Evolutionary conservation across 35 echinoderm and acorn worm genomes (phyloP), one percentile per base, ranked within the genome.

Genomic region (Acanthaster planci): DNA sequence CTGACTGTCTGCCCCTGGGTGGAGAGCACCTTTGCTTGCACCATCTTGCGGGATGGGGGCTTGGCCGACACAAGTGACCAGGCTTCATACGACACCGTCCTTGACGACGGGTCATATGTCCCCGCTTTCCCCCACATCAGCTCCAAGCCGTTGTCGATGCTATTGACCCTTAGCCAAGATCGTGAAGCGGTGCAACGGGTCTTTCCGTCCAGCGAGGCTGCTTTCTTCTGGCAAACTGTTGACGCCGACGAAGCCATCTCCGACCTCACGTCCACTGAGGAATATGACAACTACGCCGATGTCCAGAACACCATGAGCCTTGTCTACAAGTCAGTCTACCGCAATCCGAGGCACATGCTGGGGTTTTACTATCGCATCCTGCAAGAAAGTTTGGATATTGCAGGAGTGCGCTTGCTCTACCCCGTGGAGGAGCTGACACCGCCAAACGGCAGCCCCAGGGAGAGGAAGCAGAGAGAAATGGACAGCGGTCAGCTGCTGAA

Each of bases 191-290:
- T 90, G n/a, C 60, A 79, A 38, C 82, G 85, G 30, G 80, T 90
- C 16, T 92, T 99, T 37, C 14, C 2, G 26, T 30, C 75, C 23
- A 55, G 81, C 17, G 30, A 82, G 12, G 82, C 90, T 16, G 81
- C 88, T 1, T 99, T 99, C 83, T 99, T 94, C 68, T 99, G 96
- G 96, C 77, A 90, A 40, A 99, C 92, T 32, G 52, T 92, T 7
- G 89, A 93, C 17, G 82, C 91, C 0, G 92, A 99, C 17, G 88
- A 99, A 4, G 14, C 58, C 22, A 12, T 82, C 31, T 58, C 52
- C 37, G 80, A 86, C 0, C 82, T 88, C 36, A 27, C 78, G 4
- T 59, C 89, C 19, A 88, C 50, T n/a, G 52, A 86, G 18, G 78
- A 86, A 21, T 87, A 87, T 47, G 67, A 94, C 37, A 77, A 81